phyloP scores from a whole-genome alignment of 2,113 vertebrate genomes.

The Rhinoptilus africanus region DNA sequence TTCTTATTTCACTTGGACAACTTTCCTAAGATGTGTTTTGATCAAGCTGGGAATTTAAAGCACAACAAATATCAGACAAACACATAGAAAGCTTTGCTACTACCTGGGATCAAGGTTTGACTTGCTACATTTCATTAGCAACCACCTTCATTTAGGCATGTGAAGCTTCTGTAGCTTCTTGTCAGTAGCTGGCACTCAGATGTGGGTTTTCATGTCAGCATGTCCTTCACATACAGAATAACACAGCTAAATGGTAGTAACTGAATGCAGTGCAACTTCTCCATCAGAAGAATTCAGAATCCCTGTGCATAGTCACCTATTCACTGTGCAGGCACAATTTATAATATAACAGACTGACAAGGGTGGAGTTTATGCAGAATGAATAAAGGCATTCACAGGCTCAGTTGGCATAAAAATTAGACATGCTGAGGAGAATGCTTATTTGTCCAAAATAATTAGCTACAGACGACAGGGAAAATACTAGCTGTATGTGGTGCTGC shows the following conservation, averaged over 20 bases:
- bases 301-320: background rate
- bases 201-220: background rate
- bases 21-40: background rate
- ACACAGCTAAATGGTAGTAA: background rate
- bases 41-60: constrained; percentile 8
- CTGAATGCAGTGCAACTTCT: background rate
- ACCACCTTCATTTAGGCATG: background rate
- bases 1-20: constrained; percentile 21
- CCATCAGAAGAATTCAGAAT: background rate
- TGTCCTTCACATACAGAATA: background rate
- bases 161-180: background rate
- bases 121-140: constrained; percentile 13
- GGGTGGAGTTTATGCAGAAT: background rate
- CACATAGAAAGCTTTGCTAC: background rate
- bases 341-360: background rate
- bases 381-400: background rate
- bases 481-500: background rate
- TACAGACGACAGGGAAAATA: background rate
- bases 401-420: background rate
- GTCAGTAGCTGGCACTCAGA: background rate
- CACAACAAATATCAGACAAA: background rate
- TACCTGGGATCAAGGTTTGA: constrained; percentile 10
- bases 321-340: background rate
- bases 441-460: constrained; percentile 27
- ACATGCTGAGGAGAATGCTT: background rate